Base-by-base conservation (phyloP, 1,140 invertebrate genomes). In the Cepaea nemoralis region DNA sequence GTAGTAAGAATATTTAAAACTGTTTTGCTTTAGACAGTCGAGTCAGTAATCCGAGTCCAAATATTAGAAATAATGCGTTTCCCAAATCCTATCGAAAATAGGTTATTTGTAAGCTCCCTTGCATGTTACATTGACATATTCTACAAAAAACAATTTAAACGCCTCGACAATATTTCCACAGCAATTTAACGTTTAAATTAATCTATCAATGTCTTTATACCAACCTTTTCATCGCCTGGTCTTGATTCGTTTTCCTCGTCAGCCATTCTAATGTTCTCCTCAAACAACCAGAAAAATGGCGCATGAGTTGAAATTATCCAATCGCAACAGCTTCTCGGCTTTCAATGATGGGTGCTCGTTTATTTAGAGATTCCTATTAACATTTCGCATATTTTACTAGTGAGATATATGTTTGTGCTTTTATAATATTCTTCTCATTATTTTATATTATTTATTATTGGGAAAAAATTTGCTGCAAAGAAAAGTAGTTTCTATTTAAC, bases 261-360 rank as follows among this genome's bases (percentile, higher is more conserved):
- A 35, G 88, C 88, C 88, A 89, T 89, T 77, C 33, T 59, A 59
- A 42, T 85, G 81, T 80, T 78, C 66, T 78, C 80, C 77, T 77
- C 81, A 85, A 84, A 88, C 86, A 86, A 85, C 85, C 85, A 85
- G 88, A 78, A 88, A 86, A 89, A 87, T 86, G 83, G 84, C 85
- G 85, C 77, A 82, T 75, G 77, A 63, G 73, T 76, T 80, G 77
- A 83, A 84, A 71, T 77, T 50, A 67, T 70, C 87, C 86, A 88
- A 87, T 86, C 69, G 84, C 37, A 77, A 24, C n/a, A n/a, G n/a
- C n/a, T n/a, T n/a, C n/a, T n/a, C n/a, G n/a, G 33, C 69, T 45
- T 71, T n/a, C 77, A 76, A 78, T 66, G 77, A 37, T 35, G 48
- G 27, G 59, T 45, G 42, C 69, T 31, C 6, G n/a, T 55, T 55